Evolutionary conservation across 2,888 invertebrate genomes (phyloP), one percentile per base, ranked within the genome.

Genomic region (Xanthia icteritia): DNA sequence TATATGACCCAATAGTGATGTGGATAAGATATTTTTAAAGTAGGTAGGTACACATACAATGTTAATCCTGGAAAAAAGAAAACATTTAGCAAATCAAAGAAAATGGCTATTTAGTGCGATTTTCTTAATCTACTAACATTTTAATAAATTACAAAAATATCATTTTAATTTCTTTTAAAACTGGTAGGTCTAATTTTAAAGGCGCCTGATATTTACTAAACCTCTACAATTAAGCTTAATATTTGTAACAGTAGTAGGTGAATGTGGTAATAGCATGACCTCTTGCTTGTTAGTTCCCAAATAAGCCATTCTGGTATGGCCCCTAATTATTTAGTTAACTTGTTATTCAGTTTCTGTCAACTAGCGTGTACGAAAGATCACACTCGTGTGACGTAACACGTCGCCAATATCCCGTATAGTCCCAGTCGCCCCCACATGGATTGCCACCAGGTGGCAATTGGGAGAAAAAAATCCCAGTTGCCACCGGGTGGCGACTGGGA

Each of bases 11-110:
- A 61, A 27, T 79, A 54, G 17, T 73, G 36, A 36, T 17, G 23
- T 56, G 31, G 9, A 48, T 23, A 81, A n/a, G 20, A 36, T 80
- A 77, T 77, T 72, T 74, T 75, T 15, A 54, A 63, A 74, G 20
- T 61, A 77, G 31, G 15, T 42, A 77, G 64, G 31, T 51, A 39
- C 36, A 31, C 36, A 36, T 15, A 45, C 20, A 75, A 74, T 48
- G 45, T 45, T 42, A 76, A 82, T 51, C 77, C 77, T 78, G 82
- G 0, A 78, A 78, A 78, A 64, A 82, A 82, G 11, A 76, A 74
- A 27, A 82, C 23, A 64, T 15, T 56, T 45, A 48, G 72, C 20
- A 82, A 82, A 56, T 64, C n/a, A 48, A 75, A 31, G 63, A 76
- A 77, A 78, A 76, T 64, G 0, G 48, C 56, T 31, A 79, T 27